Evolutionary conservation across 2,797 vertebrate genomes (phyloP).

Genomic region (Gorsachius magnificus): DNA sequence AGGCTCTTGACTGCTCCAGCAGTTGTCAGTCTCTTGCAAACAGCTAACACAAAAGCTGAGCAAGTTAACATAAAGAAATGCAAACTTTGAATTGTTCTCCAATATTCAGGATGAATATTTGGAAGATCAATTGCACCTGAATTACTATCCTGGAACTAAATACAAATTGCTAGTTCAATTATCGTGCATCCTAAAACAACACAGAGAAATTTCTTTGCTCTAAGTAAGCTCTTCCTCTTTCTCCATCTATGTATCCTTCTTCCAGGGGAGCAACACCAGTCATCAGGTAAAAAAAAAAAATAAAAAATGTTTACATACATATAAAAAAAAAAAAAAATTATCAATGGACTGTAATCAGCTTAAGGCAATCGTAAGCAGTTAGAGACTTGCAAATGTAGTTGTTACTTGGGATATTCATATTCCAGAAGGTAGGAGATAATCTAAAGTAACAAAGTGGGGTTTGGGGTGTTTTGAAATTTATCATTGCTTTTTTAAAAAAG

Average conservation of each 20-base stretch:
- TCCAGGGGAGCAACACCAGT: neutral
- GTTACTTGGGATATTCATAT: neutral
- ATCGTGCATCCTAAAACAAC: neutral
- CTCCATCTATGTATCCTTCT: neutral
- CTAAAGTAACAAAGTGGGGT: neutral
- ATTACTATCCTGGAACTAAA: neutral
- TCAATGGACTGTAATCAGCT: neutral
- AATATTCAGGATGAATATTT: neutral
- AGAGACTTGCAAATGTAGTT: neutral
- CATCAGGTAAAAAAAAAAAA: neutral
- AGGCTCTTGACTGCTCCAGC: neutral
- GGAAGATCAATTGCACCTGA: neutral
- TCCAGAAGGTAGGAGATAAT: neutral
- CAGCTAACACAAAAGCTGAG: neutral
- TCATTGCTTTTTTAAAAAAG: neutral
- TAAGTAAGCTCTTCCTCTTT: neutral
- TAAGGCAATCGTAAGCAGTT: neutral
- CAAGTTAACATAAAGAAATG: neutral
- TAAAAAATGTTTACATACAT: no score
- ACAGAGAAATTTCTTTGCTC: neutral
- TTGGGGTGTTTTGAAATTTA: neutral
- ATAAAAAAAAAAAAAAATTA: neutral
- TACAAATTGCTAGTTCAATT: neutral
- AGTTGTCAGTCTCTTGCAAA: neutral
- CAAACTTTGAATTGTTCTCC: neutral